Base-by-base conservation (phyloP, 1,140 invertebrate species). In the Zophobas atratus region DNA sequence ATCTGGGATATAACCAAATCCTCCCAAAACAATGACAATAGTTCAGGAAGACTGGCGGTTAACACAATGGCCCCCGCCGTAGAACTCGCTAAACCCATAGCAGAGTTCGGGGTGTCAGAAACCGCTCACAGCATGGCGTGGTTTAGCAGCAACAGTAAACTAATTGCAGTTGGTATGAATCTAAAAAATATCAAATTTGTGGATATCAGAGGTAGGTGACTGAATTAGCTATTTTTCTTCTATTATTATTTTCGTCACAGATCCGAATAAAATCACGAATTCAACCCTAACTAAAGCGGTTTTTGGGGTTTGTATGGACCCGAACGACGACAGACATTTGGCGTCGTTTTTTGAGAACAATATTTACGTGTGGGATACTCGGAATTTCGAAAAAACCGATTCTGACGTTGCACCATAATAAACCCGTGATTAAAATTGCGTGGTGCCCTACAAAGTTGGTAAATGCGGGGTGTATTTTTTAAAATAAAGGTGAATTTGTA, bases 361-460 rank as follows among this genome's bases (percentile, higher is more conserved):
- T 81, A 93, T 96, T 56, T 92, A 90, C 56, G 90, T 98, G 55
- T 98, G 96, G 97, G 97, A 98, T 87, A 91, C 93, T 39, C 87
- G 96, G 70, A 93, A 92, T 82, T 95, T 98, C 85, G 94, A 97
- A 80, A 80, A 94, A 95, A 84, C 95, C 96, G 5, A 89, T 98
- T 63, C 87, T 94, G 6, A 90, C 92, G 41, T 87, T 96, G 60
- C 89, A 90, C 72, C 94, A 95, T 81, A 87, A 87, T 32, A 92
- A 93, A 82, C 91, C 90, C 77, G 89, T 97, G 56, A 87, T 90
- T 8, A 95, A 96, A 87, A 90, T 97, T 39, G 87, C 90, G 56
- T 98, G 96, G 96, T 97, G 95, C 86, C 95, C 96, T 4, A 97
- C 95, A n/a, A 93, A 93, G 93, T 94, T 85, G 84, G 80, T 20